Evolutionary conservation across 1,140 invertebrate species (phyloP).

Genomic region (Octopus sinensis): DNA sequence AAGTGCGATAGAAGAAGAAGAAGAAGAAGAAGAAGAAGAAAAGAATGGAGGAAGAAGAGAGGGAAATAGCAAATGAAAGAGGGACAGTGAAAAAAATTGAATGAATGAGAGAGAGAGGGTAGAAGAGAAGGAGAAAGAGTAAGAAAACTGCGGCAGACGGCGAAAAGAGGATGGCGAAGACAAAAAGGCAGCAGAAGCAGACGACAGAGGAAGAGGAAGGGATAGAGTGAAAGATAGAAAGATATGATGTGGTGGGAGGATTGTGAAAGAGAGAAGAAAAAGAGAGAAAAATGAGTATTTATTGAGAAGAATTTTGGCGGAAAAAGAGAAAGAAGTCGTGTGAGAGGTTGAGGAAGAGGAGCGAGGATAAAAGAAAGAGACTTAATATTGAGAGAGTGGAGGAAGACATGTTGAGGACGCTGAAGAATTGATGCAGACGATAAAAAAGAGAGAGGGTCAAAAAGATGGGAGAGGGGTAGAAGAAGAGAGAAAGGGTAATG

Average conservation of each 20-base stretch:
- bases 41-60: conserved; percentile 1
- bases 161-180: background rate
- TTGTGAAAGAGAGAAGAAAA: background rate
- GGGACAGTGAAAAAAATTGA: background rate
- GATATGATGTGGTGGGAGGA: background rate
- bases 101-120: background rate
- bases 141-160: background rate
- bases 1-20: background rate
- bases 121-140: conserved; percentile 1
- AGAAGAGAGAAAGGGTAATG: background rate
- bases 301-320: background rate
- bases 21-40: conserved; percentile 11
- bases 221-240: conserved; percentile 14
- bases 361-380: background rate
- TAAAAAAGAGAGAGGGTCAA: background rate
- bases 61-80: background rate
- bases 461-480: background rate
- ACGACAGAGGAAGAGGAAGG: background rate
- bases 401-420: background rate
- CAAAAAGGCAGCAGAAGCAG: conserved; percentile 12
- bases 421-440: background rate
- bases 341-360: background rate
- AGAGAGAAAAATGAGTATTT: background rate
- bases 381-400: conserved; percentile 1
- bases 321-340: background rate